A percentile compares a stretch with the other conserved stretches of the same genome.
Conservation (phyloP, 2,113 vertebrate genomes). For the Accipiter virgatus region DNA sequence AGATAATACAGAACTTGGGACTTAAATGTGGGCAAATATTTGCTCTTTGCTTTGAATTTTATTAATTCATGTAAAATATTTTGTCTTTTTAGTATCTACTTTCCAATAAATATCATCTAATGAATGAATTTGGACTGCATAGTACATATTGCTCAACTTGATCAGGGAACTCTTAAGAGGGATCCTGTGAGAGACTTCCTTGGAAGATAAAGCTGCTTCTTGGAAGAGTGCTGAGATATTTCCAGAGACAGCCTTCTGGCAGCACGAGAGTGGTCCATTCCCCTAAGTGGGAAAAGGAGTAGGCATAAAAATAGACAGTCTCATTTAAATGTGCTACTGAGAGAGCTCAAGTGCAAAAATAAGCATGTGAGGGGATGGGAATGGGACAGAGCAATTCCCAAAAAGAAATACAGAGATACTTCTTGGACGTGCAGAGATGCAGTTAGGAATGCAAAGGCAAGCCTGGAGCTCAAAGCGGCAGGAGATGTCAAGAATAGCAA, state of each 20-base stretch:
- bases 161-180: background rate
- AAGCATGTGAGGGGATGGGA: background rate
- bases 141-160: background rate
- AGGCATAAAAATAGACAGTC: background rate
- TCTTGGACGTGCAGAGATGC: background rate
- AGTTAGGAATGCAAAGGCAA: background rate
- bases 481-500: background rate
- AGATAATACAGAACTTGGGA: background rate
- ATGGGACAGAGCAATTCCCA: background rate
- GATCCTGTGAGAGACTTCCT: background rate
- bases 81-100: background rate
- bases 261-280: background rate
- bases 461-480: background rate
- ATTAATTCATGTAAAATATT: background rate
- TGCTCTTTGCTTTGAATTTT: background rate
- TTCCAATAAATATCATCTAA: background rate
- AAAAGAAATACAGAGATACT: background rate
- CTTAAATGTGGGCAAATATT: background rate
- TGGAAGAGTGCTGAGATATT: background rate
- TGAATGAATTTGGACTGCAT: background rate
- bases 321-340: background rate
- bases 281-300: background rate
- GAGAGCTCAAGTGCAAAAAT: background rate
- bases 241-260: background rate
- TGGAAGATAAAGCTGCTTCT: background rate